A percentile compares a stretch with the other conserved stretches of the same genome.
phyloP scores from a whole-genome alignment of 2,888 invertebrate genomes.

The Mythimna impura region DNA sequence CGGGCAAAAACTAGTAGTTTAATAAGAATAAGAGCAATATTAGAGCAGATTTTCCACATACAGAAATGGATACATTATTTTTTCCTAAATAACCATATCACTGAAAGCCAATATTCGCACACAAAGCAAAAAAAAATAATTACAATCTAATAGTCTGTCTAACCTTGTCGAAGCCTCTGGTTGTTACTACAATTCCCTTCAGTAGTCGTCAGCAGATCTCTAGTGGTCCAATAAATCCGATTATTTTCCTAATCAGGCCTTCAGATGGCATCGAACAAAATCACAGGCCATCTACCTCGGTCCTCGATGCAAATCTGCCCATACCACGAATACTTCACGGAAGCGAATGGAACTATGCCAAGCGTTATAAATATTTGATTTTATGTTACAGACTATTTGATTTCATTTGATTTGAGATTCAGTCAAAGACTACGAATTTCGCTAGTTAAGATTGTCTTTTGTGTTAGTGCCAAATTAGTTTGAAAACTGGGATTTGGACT shows the following conservation, averaged over 20 bases:
- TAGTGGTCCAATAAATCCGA: slow-evolving; percentile 45
- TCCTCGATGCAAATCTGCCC: slow-evolving; percentile 61
- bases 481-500: slow-evolving; percentile 24
- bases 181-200: slow-evolving; percentile 24
- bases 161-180: not conserved
- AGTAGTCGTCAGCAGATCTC: slow-evolving; percentile 28
- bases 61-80: not conserved
- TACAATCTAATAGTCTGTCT: not conserved
- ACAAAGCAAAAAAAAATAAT: slow-evolving; percentile 30
- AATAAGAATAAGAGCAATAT: not conserved
- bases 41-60: not conserved
- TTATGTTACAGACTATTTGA: slow-evolving; percentile 70
- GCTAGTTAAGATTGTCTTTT: slow-evolving; percentile 56
- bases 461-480: slow-evolving; percentile 62
- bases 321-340: slow-evolving; percentile 45
- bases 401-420: slow-evolving; percentile 68
- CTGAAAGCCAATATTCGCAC: not conserved
- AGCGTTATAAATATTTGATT: slow-evolving; percentile 79
- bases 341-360: slow-evolving; percentile 74
- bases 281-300: slow-evolving; percentile 53
- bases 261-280: slow-evolving; percentile 41
- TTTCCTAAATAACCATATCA: not conserved
- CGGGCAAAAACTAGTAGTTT: too few species aligned
- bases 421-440: slow-evolving; percentile 52
- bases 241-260: slow-evolving; percentile 49